Base-by-base conservation (phyloP, 2,888 invertebrate genomes). In the Polietes domitor region DNA sequence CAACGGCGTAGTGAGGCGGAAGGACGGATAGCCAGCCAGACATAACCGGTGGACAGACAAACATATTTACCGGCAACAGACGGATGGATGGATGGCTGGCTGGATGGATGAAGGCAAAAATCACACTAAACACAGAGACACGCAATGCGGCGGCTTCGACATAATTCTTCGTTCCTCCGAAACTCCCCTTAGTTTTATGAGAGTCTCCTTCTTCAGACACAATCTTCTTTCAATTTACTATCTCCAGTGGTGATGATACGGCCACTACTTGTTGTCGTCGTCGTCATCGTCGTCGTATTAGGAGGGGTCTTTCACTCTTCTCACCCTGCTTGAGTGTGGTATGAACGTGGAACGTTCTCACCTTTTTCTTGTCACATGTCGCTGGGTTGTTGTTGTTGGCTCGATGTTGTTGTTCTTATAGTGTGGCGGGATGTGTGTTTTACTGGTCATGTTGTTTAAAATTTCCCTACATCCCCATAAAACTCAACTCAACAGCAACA, bases 171-270 rank as follows among this genome's bases (percentile, higher is more conserved):
- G 37, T 21, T 26, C 15, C 41, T 10, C 24, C 72, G 15, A 77
- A 83, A 83, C 83, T 80, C 77, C 77, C 77, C 74, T 77, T 71
- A 77, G 80, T 74, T 80, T 83, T 80, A 75, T 83, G 43, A 5
- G 41, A 10, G 58, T 26, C 21, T 65, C 71, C 41, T 55, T 74
- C 19, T 37, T 10, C 15, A 58, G 32, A 53, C 55, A 74, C 55
- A 74, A 68, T 77, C 53, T 76, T 65, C 17, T 32, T 32, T 37
- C 37, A 37, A 15, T 65, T 65, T 65, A 17, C 65, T 65, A 28
- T 19, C 32, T 26, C 21, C 61, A 65, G 15, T 41, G 65, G 37
- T 37, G 65, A 19, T 65, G 32, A 65, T 19, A 41, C 41, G 32
- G 41, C 0, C 32, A 28, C 32, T 28, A 17, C 63, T 63, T n/a